These are phyloP conservation scores for Tridacna gigas DNA, from an alignment of 2,888 invertebrate genomes.

Conservation along the genomic window DNA sequence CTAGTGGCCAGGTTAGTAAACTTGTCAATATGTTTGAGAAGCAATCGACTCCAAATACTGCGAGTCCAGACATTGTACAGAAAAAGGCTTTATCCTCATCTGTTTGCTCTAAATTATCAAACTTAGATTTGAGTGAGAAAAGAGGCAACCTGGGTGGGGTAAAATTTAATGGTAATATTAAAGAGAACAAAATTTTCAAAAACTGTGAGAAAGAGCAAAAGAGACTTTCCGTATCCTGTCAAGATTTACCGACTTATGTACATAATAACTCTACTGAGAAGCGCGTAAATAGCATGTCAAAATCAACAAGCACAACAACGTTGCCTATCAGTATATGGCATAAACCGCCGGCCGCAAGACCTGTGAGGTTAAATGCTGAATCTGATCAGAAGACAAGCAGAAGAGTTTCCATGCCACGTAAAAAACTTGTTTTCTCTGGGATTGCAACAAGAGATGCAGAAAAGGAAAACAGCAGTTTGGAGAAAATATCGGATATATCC, in stretches of 20 bases:
- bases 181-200: not conserved
- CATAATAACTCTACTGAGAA: not conserved
- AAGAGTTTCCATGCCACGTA: not conserved
- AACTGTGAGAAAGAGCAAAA: not conserved
- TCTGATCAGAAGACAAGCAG: not conserved
- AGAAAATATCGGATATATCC: not conserved
- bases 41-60: not conserved
- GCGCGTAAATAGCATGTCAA: not conserved
- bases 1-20: slow-evolving; percentile 69
- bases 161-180: not conserved
- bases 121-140: not conserved
- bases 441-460: not conserved
- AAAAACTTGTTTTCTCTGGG: not conserved
- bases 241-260: not conserved
- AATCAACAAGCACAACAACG: slow-evolving; percentile 14
- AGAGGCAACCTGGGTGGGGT: not conserved
- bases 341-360: not conserved
- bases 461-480: not conserved
- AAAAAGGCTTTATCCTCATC: not conserved
- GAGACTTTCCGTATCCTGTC: slow-evolving; percentile 10
- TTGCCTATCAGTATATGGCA: not conserved
- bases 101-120: not conserved
- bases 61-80: not conserved
- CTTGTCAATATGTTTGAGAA: slow-evolving; percentile 65
- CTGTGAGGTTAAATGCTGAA: too few relatives aligned